Conservation (phyloP, 1,140 invertebrate species). For the Oryzaephilus surinamensis region DNA sequence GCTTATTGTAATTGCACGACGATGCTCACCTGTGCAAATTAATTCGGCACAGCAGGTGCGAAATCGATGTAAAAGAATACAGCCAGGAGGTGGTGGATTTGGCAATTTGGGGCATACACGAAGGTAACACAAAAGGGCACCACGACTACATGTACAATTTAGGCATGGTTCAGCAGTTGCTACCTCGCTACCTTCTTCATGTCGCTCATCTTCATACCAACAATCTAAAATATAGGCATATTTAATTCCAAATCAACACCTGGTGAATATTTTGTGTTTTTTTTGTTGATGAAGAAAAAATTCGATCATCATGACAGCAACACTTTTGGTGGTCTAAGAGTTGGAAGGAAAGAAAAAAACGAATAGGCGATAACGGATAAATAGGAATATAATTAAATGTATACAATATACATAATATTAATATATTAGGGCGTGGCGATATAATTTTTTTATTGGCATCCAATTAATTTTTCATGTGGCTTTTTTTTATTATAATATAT, state of each 20-base stretch:
- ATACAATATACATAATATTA: too few species aligned
- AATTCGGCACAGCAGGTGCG: slow-evolving; percentile 65
- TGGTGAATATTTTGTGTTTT: background rate
- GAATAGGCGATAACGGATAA: too few species aligned
- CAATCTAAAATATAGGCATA: slow-evolving; percentile 43
- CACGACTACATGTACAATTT: slow-evolving; percentile 59
- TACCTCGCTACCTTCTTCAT: slow-evolving; percentile 51
- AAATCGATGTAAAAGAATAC: slow-evolving; percentile 53
- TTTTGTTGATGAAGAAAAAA: background rate
- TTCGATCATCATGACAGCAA: background rate
- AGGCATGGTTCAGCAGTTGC: slow-evolving; percentile 64
- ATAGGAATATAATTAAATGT: too few species aligned
- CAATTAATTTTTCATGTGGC: too few species aligned
- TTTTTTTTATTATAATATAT: too few species aligned
- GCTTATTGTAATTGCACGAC: background rate
- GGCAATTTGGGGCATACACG: slow-evolving; percentile 64
- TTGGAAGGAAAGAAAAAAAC: background rate
- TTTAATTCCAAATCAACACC: background rate
- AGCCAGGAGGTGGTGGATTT: slow-evolving; percentile 58
- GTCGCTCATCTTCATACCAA: slow-evolving; percentile 52
- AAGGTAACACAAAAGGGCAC: slow-evolving; percentile 62
- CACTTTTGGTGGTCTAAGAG: too few species aligned
- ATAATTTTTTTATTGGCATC: too few species aligned
- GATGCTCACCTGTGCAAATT: slow-evolving; percentile 52
- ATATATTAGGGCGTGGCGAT: too few species aligned